phyloP scores from a whole-genome alignment of 1,140 invertebrate species.

The Diabrotica virgifera region DNA sequence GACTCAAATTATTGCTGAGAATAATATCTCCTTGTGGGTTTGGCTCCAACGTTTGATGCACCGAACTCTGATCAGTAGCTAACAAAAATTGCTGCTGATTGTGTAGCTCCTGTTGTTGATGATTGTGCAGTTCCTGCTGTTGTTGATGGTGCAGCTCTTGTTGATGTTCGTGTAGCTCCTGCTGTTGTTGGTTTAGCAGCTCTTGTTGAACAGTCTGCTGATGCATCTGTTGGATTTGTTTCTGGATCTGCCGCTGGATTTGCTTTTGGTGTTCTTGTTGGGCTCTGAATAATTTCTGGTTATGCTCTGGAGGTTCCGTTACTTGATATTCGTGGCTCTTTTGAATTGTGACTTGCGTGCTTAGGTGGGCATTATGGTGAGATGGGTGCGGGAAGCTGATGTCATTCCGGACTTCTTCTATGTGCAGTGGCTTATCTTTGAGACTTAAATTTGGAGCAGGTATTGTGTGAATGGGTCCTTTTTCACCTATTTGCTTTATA shows the following conservation, averaged over 20 bases:
- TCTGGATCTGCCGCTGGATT: not conserved
- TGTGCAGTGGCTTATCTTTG: constrained; percentile 37
- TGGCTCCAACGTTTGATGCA: constrained; percentile 12
- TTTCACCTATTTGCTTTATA: constrained; percentile 52
- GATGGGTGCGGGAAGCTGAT: constrained; percentile 21
- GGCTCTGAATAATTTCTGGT: constrained; percentile 4
- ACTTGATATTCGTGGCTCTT: constrained; percentile 49
- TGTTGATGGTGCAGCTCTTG: constrained; percentile 33
- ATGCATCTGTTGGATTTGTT: constrained; percentile 9
- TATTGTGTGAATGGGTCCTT: constrained; percentile 77
- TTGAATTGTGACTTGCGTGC: constrained; percentile 18
- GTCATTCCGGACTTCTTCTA: constrained; percentile 30
- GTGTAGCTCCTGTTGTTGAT: not conserved
- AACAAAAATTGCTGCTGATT: constrained; percentile 16
- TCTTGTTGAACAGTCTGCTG: constrained; percentile 10
- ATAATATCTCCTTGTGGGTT: constrained; percentile 18
- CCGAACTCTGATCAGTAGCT: not conserved
- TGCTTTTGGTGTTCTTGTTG: constrained; percentile 8
- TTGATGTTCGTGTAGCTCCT: constrained; percentile 7
- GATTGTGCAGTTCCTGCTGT: not conserved
- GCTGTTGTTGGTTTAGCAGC: constrained; percentile 34
- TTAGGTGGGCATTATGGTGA: not conserved
- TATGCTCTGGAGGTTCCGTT: constrained; percentile 39
- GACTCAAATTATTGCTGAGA: constrained; percentile 7
- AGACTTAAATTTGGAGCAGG: constrained; percentile 73